phyloP scores from a whole-genome alignment of 2,797 vertebrate genomes.

The Parauchenoglanis punctatus region DNA sequence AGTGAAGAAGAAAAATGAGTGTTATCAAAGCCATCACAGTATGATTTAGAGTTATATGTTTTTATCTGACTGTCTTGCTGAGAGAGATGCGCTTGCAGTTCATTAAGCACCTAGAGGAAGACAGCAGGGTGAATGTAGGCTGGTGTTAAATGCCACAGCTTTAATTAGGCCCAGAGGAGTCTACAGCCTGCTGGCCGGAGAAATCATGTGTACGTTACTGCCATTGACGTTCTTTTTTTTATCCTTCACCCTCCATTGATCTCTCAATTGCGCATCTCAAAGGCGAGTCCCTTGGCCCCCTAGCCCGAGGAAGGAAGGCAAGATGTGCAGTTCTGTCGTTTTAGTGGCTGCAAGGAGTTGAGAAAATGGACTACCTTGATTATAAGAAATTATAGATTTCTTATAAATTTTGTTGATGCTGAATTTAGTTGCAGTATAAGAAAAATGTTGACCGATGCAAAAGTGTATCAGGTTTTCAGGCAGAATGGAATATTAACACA shows the following conservation, averaged over 20 bases:
- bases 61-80: constrained; percentile 30
- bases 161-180: constrained; percentile 56
- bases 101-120: constrained; percentile 44
- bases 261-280: constrained; percentile 50
- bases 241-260: constrained; percentile 56
- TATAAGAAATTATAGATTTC: not conserved
- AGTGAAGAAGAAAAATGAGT: not conserved
- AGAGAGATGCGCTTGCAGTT: constrained; percentile 33
- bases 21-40: not conserved
- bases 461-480: not conserved
- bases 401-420: not conserved
- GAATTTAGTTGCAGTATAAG: not conserved
- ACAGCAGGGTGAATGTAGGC: constrained; percentile 22
- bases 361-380: not conserved
- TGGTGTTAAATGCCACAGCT: constrained; percentile 49
- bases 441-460: not conserved
- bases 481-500: not conserved
- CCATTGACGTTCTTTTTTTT: constrained; percentile 31
- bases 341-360: not conserved
- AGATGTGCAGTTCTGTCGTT: constrained; percentile 5
- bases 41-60: constrained; percentile 32
- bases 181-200: constrained; percentile 41
- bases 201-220: constrained; percentile 35
- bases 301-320: constrained; percentile 14
- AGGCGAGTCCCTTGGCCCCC: constrained; percentile 15